Evolutionary conservation across 2,888 invertebrate species (phyloP), one percentile per base, ranked within the genome.

Genomic region (Podabrus alpinus): DNA sequence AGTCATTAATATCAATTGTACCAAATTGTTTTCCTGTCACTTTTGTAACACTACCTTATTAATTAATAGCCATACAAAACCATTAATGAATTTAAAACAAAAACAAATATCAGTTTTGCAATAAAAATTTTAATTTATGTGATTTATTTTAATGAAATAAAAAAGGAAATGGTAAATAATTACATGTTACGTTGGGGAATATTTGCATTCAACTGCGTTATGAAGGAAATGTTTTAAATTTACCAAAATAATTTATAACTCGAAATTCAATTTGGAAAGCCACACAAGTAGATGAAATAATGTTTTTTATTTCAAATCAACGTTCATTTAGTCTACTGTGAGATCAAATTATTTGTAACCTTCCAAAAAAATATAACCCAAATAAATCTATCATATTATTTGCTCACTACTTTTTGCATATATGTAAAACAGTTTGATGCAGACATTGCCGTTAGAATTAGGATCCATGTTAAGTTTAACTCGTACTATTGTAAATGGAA

Each of bases 1-100:
- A 17, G 21, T 64, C 62, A 64, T 64, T 64, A 64, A 64, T 64
- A 19, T 64, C 62, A 64, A 64, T 64, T 64, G 62, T 64, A n/a
- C 62, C 19, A 64, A 64, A 64, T 64, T 13, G 17, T n/a, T 19
- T 19, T 64, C 62, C 62, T 64, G 62, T 64, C 21, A 64, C 19
- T 64, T 64, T 64, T 19, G 3, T 64, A 45, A 45, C n/a, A 45
- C n/a, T 45, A 64, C 16, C 19, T 64, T 19, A n/a, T 13, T 64
- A 19, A 64, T 64, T 64, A 15, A 15, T 19, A 64, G 19, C 19
- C 17, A 17, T 19, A 64, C 62, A 17, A 64, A 17, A 64, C 10
- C 9, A 16, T 19, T 64, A 64, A 10, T 16, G 13, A 64, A 64
- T 64, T 17, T 64, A 64, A 64, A 17, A 17, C 59, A 59, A 4